Evolutionary conservation across 1,140 invertebrate genomes (phyloP).

Genomic region (Drosophila tropicalis): DNA sequence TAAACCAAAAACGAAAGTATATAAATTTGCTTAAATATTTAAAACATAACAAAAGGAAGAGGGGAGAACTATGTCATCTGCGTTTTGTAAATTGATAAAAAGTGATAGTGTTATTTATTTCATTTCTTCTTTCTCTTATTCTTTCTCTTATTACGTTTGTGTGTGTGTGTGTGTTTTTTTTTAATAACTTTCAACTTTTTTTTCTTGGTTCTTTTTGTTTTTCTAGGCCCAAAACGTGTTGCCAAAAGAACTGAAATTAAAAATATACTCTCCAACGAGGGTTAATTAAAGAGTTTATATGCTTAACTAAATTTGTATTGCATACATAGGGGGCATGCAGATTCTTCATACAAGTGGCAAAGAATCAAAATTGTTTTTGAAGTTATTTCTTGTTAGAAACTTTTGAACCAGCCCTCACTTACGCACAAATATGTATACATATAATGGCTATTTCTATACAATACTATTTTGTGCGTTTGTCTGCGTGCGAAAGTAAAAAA

Average conservation of each 20-base stretch:
- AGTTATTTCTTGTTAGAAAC: neutral
- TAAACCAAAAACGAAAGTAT: slow-evolving; percentile 17
- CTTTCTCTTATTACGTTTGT: slow-evolving; percentile 41
- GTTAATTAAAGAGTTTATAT: neutral
- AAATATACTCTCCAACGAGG: slow-evolving; percentile 3
- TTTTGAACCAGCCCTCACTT: neutral
- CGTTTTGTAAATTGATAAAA: slow-evolving; percentile 40
- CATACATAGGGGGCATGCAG: neutral
- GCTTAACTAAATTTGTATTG: neutral
- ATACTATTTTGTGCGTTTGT: slow-evolving; percentile 28
- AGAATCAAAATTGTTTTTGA: no score
- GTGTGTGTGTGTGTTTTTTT: neutral
- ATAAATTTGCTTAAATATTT: slow-evolving; percentile 8
- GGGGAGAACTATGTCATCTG: slow-evolving; percentile 33
- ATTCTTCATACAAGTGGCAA: no score
- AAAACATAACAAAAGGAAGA: neutral
- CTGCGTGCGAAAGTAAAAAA: slow-evolving; percentile 56
- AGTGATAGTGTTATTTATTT: slow-evolving; percentile 52
- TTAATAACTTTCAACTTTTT: slow-evolving; percentile 35
- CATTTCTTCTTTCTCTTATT: slow-evolving; percentile 24
- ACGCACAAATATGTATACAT: slow-evolving; percentile 2
- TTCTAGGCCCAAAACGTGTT: slow-evolving; percentile 48
- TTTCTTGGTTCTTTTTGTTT: slow-evolving; percentile 31
- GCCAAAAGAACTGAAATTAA: slow-evolving; percentile 26
- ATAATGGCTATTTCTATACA: neutral